Conservation (phyloP, 2,888 invertebrate genomes). For the Platerodrilus igneus region DNA sequence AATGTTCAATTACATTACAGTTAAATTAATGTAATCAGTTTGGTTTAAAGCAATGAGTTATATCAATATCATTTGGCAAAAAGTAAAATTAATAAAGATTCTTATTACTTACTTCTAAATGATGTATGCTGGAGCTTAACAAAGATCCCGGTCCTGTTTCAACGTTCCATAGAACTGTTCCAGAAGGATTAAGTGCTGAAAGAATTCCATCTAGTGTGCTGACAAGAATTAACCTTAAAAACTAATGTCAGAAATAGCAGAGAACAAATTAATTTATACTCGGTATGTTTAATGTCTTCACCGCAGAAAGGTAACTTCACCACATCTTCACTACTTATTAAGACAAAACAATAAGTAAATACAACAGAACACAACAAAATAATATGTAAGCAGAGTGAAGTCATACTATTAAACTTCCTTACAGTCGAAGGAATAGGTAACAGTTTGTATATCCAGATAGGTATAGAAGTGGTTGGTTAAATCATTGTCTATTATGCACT, state of each 20-base stretch:
- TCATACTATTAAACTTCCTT: too few relatives aligned
- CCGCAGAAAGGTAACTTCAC: conserved; percentile 17
- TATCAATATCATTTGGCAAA: not conserved
- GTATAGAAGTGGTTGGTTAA: too few relatives aligned
- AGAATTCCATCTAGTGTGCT: conserved; percentile 88
- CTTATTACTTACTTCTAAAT: conserved; percentile 63
- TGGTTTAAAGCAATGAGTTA: not conserved
- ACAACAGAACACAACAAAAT: conserved; percentile 6
- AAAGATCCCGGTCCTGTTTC: conserved; percentile 71
- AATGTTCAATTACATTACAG: too few relatives aligned
- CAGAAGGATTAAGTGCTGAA: conserved; percentile 72
- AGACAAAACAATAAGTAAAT: conserved; percentile 8
- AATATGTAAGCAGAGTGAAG: conserved; percentile 2
- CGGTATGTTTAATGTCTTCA: conserved; percentile 10
- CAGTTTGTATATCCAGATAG: too few relatives aligned
- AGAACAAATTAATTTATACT: conserved; percentile 10
- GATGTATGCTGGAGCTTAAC: conserved; percentile 84
- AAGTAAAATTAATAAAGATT: not conserved
- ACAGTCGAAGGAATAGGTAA: too few relatives aligned
- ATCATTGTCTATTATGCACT: too few relatives aligned
- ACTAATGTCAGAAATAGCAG: not conserved
- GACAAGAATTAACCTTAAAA: conserved; percentile 69
- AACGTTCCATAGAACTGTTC: conserved; percentile 72
- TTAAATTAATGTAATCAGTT: conserved; percentile 2
- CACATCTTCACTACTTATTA: conserved; percentile 13